Base-by-base conservation (phyloP, 2,113 vertebrate species). In the Festucalex cinctus region DNA sequence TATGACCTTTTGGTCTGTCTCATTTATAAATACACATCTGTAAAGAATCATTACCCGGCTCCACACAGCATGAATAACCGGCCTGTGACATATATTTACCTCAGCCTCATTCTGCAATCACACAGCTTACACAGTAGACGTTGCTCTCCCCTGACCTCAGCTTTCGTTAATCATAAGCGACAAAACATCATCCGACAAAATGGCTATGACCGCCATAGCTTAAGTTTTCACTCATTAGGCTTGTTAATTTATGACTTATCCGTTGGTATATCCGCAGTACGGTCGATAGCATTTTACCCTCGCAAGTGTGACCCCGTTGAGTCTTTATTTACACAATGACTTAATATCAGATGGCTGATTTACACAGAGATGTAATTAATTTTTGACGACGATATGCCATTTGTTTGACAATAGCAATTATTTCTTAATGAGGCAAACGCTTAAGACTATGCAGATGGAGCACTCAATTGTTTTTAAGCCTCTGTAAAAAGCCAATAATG, bases 381-480 rank as follows among this genome's bases (percentile, higher is more conserved):
- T 88, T 87, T 75, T 83, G 76, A 89, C 86, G 80, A 84, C 69
- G 79, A 80, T 74, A 63, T 84, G 78, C 82, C 79, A 78, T 77
- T 81, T 77, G 82, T 88, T 88, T 84, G 79, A 88, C 87, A 86
- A 89, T 84, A 79, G 76, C 79, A 87, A 86, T 89, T 86, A 88
- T 75, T 69, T 85, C 83, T 85, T 86, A 87, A 88, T 90, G 87
- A 89, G 80, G 73, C 80, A 81, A 78, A 89, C 74, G 78, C 79
- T 85, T 78, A 20, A 69, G 71, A 73, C 86, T 83, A 84, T 85
- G 75, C 79, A 76, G 84, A 78, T 68, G 74, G 81, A 86, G 86
- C 81, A 80, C 77, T 83, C 77, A 85, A 88, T 75, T 63, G 74
- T 70, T 76, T 84, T 82, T 75, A 80, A 84, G 70, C 68, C 73